phyloP scores from a whole-genome alignment of 2,113 vertebrate genomes.

The Vulpes lagopus region DNA sequence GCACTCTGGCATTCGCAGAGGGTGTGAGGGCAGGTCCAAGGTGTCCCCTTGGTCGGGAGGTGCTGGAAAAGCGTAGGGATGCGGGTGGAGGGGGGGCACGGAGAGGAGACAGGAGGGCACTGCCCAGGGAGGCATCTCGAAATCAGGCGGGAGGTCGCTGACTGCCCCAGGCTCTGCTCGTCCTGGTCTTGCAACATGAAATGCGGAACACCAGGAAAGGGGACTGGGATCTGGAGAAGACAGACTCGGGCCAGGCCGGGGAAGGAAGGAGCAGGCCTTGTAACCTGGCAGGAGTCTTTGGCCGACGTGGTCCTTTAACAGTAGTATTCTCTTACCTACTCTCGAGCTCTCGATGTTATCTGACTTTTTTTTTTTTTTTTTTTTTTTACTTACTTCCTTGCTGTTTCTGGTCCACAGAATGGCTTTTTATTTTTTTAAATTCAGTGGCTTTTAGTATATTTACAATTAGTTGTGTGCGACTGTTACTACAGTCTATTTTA shows the following conservation, averaged over 20 bases:
- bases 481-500: slow-evolving; percentile 19
- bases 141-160: not conserved
- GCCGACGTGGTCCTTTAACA: not conserved
- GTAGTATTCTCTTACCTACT: not conserved
- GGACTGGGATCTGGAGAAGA: not conserved
- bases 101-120: not conserved
- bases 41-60: not conserved
- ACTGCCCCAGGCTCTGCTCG: not conserved
- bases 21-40: not conserved
- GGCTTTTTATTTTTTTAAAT: not conserved
- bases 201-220: not conserved
- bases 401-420: not conserved
- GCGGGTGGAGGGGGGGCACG: not conserved
- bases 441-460: not conserved
- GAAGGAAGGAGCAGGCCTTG: not conserved
- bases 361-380: not conserved
- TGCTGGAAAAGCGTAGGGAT: not conserved
- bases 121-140: not conserved
- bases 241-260: not conserved
- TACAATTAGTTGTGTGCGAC: not conserved
- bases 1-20: not conserved
- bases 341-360: not conserved
- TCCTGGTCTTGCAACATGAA: not conserved
- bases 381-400: not conserved
- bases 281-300: not conserved